phyloP scores from a whole-genome alignment of 2,888 invertebrate genomes.

The Habrosyne pyritoides region DNA sequence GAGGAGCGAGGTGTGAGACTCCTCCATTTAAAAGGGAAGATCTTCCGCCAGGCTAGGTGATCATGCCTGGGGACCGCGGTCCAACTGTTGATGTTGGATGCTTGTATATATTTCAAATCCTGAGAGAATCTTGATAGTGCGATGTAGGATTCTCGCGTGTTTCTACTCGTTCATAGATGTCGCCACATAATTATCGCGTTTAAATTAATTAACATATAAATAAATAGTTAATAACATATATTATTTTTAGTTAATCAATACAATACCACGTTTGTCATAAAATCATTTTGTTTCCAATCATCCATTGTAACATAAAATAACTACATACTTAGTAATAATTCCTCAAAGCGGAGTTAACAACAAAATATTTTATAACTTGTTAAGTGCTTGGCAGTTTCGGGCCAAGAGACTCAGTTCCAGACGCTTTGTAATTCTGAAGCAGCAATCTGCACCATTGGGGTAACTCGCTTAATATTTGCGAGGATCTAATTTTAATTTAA shows the following conservation, averaged over 20 bases:
- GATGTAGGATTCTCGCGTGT: too few relatives aligned
- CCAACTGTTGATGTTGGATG: too few relatives aligned
- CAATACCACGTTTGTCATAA: neutral
- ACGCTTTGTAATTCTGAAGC: neutral
- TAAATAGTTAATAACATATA: too few relatives aligned
- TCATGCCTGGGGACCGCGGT: too few relatives aligned
- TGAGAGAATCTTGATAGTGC: too few relatives aligned
- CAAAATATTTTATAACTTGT: conserved; percentile 6
- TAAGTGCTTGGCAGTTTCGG: neutral
- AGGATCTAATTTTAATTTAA: neutral
- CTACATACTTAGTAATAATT: neutral
- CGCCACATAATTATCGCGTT: too few relatives aligned
- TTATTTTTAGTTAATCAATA: neutral
- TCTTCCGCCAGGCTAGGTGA: too few relatives aligned
- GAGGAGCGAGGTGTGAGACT: too few relatives aligned
- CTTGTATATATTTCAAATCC: too few relatives aligned
- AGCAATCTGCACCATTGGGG: neutral
- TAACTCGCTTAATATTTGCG: neutral
- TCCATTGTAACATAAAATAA: neutral
- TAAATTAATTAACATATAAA: too few relatives aligned
- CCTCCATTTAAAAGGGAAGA: too few relatives aligned
- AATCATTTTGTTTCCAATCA: neutral
- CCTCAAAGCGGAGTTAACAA: neutral
- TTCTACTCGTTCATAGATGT: too few relatives aligned
- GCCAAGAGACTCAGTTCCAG: neutral